Evolutionary conservation across 2,797 vertebrate genomes (phyloP), one percentile per base, ranked within the genome.

Genomic region (Pseudomugil tenellus): DNA sequence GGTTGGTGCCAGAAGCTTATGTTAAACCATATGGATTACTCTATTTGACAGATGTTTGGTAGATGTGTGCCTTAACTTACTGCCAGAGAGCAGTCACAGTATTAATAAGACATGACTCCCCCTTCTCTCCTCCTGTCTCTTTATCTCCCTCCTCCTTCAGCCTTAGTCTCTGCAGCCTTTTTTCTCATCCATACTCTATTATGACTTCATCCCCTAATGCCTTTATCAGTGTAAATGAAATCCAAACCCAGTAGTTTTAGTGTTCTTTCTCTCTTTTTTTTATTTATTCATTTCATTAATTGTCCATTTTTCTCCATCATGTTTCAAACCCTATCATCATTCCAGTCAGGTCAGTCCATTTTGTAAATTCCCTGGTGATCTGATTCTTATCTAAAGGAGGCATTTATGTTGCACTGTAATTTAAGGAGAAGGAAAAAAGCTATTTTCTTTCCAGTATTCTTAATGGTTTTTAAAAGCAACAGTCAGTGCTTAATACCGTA

Each of bases 1-100:
- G n/a, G 51, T 62, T 79, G 80, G 80, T 87, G 84, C 82, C 81
- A 86, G 84, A 60, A 87, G 91, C 90, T 92, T 92, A 92, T 88
- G 88, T 79, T 93, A 92, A 94, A 93, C 87, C 86, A 56, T 92
- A 87, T 93, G 92, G 92, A 94, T 94, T 95, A 94, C 83, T 77
- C 82, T 80, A 84, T 92, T 88, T 91, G 92, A 92, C 93, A 92
- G 93, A 92, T 93, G 92, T 93, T 92, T 87, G 85, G 84, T 84
- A 85, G 87, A 91, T 87, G 84, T 90, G 84, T 76, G 72, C 81
- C 88, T 90, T 86, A 89, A 91, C 84, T 89, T 88, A 78, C 75
- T 87, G 90, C 83, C 84, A 76, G 87, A 84, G 76, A 88, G 77
- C 78, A 83, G 83, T 86, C 70, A 69, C 82, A 63, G 75, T 88